Percentiles rank a stretch among this genome's conserved stretches.
Conservation (phyloP, 2,797 vertebrate genomes). For the Spinibarbus caldwelli region DNA sequence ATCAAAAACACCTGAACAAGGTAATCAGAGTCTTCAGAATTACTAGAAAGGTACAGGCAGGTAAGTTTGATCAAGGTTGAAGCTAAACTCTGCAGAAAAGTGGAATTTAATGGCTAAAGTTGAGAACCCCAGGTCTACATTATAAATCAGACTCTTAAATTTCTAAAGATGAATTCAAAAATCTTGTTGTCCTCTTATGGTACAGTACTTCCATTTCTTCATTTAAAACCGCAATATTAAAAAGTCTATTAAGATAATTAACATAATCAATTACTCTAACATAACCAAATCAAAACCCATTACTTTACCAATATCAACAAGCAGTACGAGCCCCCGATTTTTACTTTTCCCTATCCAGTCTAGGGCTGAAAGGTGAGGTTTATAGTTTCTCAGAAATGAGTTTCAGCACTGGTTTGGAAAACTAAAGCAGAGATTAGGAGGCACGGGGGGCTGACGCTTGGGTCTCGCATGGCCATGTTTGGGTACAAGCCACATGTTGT, state of each 20-base stretch:
- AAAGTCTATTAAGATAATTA: not conserved
- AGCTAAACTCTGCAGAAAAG: not conserved
- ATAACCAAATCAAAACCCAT: not conserved
- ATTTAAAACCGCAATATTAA: not conserved
- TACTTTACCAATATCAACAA: not conserved
- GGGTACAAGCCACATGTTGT: conserved; percentile 39
- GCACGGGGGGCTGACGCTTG: not conserved
- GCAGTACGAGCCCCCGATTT: not conserved
- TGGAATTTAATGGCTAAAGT: not conserved
- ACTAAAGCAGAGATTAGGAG: conserved; percentile 6
- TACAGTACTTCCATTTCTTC: not conserved
- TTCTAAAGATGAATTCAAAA: too few relatives aligned
- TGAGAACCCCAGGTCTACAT: not conserved
- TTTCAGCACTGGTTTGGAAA: not conserved
- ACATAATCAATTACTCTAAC: not conserved
- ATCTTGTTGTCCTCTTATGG: not conserved
- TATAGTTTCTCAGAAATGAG: not conserved
- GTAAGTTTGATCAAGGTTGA: not conserved
- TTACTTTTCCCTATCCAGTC: not conserved
- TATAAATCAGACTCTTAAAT: too few relatives aligned
- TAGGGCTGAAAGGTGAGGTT: not conserved
- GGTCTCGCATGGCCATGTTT: conserved; percentile 27
- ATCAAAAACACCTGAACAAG: not conserved
- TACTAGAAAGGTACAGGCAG: too few relatives aligned
- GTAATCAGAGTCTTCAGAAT: not conserved